Conservation (phyloP, 2,113 vertebrate species). For the Australoheros scitulus region DNA sequence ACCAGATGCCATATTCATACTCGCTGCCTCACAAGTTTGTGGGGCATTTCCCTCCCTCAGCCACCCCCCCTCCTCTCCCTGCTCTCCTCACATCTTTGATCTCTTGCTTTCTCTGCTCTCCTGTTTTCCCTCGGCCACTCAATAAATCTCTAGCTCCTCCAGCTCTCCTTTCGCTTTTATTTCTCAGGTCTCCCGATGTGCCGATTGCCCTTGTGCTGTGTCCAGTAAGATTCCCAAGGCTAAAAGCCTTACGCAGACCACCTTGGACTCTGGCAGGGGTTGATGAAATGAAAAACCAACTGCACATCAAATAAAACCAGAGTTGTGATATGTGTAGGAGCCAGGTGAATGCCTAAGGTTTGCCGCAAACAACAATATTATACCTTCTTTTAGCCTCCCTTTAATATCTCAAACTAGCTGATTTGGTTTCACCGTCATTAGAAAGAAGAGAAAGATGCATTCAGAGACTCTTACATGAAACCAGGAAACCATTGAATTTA, state of each 20-base stretch:
- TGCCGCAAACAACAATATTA: neutral
- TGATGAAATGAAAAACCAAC: neutral
- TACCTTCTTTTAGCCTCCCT: neutral
- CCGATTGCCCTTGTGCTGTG: neutral
- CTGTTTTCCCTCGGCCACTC: conserved; percentile 17
- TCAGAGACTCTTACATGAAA: too few relatives aligned
- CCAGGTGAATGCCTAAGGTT: neutral
- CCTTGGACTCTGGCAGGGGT: neutral
- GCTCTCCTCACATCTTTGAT: conserved; percentile 13
- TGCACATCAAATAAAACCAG: neutral
- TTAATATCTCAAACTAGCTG: neutral
- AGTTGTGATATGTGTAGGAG: neutral
- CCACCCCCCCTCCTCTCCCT: conserved; percentile 1
- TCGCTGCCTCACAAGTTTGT: neutral
- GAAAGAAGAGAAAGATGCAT: neutral
- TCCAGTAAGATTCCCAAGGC: neutral
- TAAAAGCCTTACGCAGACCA: neutral
- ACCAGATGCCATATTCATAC: conserved; percentile 45
- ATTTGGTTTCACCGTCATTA: neutral
- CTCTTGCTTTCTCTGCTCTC: conserved; percentile 9
- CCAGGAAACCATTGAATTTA: neutral
- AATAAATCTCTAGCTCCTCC: conserved; percentile 35
- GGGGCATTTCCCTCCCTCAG: conserved; percentile 11
- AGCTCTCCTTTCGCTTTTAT: neutral
- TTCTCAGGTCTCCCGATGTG: neutral